Percentiles rank a stretch among this genome's conserved stretches.
These are phyloP conservation scores for Herpetotheres cachinnans DNA, from an alignment of 2,113 vertebrate species.

Conservation along the genomic window DNA sequence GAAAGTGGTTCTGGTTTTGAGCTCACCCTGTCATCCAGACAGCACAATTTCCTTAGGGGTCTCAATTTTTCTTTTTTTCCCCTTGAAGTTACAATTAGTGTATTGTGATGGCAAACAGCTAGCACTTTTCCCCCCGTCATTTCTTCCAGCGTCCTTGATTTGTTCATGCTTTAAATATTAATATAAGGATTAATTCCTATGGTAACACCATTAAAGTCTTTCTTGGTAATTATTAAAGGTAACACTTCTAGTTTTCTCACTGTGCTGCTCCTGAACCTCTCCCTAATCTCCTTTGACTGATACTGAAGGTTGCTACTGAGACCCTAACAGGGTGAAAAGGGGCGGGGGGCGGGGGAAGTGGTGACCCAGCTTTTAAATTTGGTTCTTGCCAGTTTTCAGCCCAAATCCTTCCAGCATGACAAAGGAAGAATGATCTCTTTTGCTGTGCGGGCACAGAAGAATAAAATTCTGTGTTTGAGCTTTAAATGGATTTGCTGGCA, in stretches of 20 bases:
- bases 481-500: slow-evolving; percentile 23
- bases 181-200: slow-evolving; percentile 49
- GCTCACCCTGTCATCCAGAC: neutral
- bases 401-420: neutral
- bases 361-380: neutral
- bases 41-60: neutral
- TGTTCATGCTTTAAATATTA: slow-evolving; percentile 33
- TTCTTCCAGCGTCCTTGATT: neutral
- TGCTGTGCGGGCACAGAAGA: neutral
- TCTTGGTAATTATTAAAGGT: slow-evolving; percentile 13
- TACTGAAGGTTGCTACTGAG: neutral
- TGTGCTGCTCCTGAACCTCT: neutral
- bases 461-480: slow-evolving; percentile 2
- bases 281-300: neutral
- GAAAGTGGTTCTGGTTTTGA: neutral
- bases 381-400: slow-evolving; percentile 7
- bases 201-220: neutral
- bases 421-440: neutral
- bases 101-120: neutral
- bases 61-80: neutral
- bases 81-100: neutral
- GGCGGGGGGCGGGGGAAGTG: neutral
- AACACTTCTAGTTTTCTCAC: neutral
- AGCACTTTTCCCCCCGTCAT: neutral
- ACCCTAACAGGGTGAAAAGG: neutral